Base-by-base conservation (phyloP, 2,888 invertebrate genomes). In the Gari tellinella region DNA sequence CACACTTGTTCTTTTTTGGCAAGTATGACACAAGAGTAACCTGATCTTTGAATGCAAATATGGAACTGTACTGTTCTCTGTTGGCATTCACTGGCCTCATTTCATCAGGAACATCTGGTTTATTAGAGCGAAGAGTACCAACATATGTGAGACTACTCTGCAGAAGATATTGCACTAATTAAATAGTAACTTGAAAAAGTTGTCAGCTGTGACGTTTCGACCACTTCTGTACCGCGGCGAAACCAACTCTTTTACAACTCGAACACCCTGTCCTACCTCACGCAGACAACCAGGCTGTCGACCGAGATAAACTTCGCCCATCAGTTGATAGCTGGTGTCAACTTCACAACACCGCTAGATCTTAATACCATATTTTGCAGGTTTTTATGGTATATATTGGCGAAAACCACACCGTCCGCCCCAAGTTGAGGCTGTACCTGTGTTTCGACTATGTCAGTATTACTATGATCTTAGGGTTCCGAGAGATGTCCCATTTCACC, bases 221-320 rank as follows among this genome's bases (percentile, higher is more conserved):
- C 52, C 52, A 52, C 52, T 25, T 52, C 52, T 52, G 52, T 52
- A 52, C 52, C 52, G 26, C 7, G 52, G 52, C 12, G 52, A 37
- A 52, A 52, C 52, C 37, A 52, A 14, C 23, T 52, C 52, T 52
- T 25, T 52, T 52, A 52, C 25, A 26, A 52, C 31, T 26, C 52
- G 31, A 52, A 17, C 52, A 26, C 52, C 26, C 26, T 52, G 52
- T 52, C 52, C 52, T 25, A 52, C 52, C 52, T 52, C 52, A 26
- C 37, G 52, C 37, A 26, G 52, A 26, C 26, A 25, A 52, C 52
- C 52, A 37, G 52, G 37, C 26, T 52, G 52, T 5, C 52, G 52
- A 43, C 43, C 43, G 7, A 49, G 49, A 21, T 49, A 49, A 19
- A 49, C 49, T 21, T 49, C 49, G 15, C 49, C 49, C 25, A 19